Evolutionary conservation across 2,888 invertebrate genomes (phyloP), one percentile per base, ranked within the genome.

Genomic region (Nebria salina): DNA sequence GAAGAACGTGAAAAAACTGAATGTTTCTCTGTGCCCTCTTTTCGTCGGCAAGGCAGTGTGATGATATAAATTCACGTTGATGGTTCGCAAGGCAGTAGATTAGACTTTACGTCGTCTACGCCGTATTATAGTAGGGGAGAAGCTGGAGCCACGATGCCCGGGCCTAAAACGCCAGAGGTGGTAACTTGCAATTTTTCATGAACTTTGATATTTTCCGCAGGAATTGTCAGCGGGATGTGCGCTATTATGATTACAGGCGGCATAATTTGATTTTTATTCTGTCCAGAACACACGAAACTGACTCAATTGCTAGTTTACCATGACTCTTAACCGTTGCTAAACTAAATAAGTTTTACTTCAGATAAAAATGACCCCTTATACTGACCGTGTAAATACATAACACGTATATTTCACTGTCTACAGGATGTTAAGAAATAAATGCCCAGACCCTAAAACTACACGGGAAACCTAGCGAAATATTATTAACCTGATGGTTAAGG

Each of bases 311-410:
- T 20, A 20, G 20, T 20, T 20, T 20, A 20, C 20, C 34, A 34
- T 34, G 34, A 34, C 5, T 34, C 5, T 34, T 4, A 34, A 2
- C 34, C 34, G 34, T 7, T 54, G 54, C 13, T 54, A 54, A 54
- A 54, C 13, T 54, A 11, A 54, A 8, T 13, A 54, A 54, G 7
- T 54, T 1, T 8, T 34, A 2, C 13, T 54, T 54, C 54, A 11
- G 54, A 54, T 54, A 54, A 11, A 54, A 54, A 1, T 54, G 54
- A 54, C 54, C 54, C 54, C 54, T 54, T 5, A 13, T 54, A 8
- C 54, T 7, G 54, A 54, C 54, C 76, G 76, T 65, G 66, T 76
- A 76, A 76, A 76, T 76, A 76, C 68, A 76, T 76, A 76, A 76
- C 66, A 66, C 34, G 76, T 20, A 76, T 76, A 65, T 76, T 66